Conservation (phyloP, 2,797 vertebrate species). For the Moxostoma hubbsi region DNA sequence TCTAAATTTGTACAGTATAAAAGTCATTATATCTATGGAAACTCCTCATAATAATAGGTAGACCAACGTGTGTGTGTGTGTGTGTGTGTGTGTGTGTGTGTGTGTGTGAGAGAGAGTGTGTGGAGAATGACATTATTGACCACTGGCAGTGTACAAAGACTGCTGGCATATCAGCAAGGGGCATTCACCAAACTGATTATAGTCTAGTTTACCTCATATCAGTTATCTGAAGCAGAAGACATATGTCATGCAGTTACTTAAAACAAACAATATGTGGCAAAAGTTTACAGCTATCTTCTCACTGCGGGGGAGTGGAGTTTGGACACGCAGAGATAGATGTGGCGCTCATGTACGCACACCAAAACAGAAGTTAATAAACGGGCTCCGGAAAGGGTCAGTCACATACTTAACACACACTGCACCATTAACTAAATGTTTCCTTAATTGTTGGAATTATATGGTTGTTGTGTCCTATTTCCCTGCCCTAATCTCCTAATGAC, state of each 20-base stretch:
- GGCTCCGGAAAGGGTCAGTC: conserved; percentile 65
- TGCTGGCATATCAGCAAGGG: too few species aligned
- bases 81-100: conserved; percentile 43
- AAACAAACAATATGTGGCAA: conserved; percentile 33
- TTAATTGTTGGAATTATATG: conserved; percentile 65
- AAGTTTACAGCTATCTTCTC: conserved; percentile 20
- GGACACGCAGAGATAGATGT: conserved; percentile 24
- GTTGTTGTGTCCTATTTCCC: conserved; percentile 46
- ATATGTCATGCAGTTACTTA: background rate
- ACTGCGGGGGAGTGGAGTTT: background rate
- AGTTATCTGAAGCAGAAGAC: conserved; percentile 33
- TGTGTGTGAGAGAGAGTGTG: conserved; percentile 48
- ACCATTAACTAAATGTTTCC: conserved; percentile 59
- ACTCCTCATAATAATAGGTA: conserved; percentile 36
- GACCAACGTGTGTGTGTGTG: conserved; percentile 34
- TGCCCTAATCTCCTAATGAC: conserved; percentile 57
- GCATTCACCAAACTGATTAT: too few species aligned
- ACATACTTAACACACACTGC: conserved; percentile 54
- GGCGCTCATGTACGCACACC: conserved; percentile 32
- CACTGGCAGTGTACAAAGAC: too few species aligned
- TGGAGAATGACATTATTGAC: too few species aligned
- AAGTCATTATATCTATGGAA: too few species aligned
- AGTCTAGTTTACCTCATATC: conserved; percentile 34
- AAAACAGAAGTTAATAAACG: conserved; percentile 62
- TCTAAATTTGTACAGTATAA: too few species aligned